Evolutionary conservation across 2,888 invertebrate species (phyloP).

Genomic region (Exocentrus adspersus): DNA sequence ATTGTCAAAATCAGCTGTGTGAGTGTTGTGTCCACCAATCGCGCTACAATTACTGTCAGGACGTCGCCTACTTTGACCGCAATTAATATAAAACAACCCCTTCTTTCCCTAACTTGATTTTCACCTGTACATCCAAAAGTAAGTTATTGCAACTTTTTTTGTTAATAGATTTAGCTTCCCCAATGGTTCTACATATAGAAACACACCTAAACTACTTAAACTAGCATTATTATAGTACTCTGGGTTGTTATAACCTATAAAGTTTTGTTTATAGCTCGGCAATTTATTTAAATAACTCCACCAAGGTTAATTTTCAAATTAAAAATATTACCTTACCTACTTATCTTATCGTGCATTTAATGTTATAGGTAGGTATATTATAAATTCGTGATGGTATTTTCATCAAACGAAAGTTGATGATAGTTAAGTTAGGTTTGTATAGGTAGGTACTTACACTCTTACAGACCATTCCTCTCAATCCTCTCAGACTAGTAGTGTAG

Average conservation of each 20-base stretch:
- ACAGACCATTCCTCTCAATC: too few relatives aligned
- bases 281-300: constrained; percentile 3
- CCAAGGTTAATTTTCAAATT: neutral
- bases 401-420: too few relatives aligned
- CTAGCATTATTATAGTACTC: neutral
- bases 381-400: too few relatives aligned
- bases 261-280: neutral
- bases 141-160: constrained; percentile 38
- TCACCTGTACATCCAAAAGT: constrained; percentile 46
- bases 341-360: too few relatives aligned
- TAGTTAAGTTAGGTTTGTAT: too few relatives aligned
- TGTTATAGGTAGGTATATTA: too few relatives aligned
- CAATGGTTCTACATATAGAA: neutral
- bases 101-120: constrained; percentile 47
- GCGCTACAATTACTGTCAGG: constrained; percentile 49
- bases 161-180: neutral
- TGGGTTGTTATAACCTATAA: constrained; percentile 8
- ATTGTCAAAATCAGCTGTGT: constrained; percentile 50
- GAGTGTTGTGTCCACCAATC: constrained; percentile 50
- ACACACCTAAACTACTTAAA: neutral
- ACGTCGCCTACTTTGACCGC: constrained; percentile 39
- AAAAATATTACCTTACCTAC: neutral
- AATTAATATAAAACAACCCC: constrained; percentile 41
- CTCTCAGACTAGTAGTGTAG: too few relatives aligned
- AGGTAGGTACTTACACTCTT: too few relatives aligned